Evolutionary conservation across 2,113 vertebrate species (phyloP).

Genomic region (Paralichthys olivaceus): DNA sequence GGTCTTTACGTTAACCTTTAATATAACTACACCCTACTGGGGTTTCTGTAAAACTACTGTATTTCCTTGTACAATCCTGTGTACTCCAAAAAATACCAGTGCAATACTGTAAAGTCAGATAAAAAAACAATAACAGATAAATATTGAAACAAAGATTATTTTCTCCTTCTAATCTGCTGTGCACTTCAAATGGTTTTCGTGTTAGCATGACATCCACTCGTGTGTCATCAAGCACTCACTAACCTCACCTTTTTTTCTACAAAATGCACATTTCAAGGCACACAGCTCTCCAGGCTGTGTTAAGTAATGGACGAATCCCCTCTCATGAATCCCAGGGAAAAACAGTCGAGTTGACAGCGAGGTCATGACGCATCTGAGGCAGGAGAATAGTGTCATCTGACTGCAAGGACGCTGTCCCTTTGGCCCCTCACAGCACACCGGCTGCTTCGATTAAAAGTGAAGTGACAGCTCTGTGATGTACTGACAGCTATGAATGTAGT

Average conservation of each 20-base stretch:
- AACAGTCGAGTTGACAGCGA: constrained; percentile 31
- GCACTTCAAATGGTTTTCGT: neutral
- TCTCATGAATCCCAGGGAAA: neutral
- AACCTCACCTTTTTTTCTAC: neutral
- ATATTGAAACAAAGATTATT: too few species aligned
- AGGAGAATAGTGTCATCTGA: constrained; percentile 45
- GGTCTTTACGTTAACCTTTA: too few species aligned
- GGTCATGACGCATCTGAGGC: constrained; percentile 37
- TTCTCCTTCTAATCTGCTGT: too few species aligned
- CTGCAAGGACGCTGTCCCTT: constrained; percentile 47
- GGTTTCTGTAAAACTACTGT: too few species aligned
- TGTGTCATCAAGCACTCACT: neutral
- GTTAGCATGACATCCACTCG: neutral
- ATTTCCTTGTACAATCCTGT: too few species aligned
- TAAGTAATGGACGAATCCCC: neutral
- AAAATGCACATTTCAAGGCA: neutral
- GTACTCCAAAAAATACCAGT: too few species aligned
- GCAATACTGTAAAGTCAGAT: too few species aligned
- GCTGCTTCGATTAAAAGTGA: constrained; percentile 42
- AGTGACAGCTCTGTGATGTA: constrained; percentile 55
- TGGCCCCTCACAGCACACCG: constrained; percentile 21
- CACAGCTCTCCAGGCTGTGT: neutral
- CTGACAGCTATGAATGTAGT: constrained; percentile 31
- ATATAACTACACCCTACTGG: too few species aligned
- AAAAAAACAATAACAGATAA: too few species aligned